These are phyloP conservation scores for Phoebastria nigripes DNA, from an alignment of 2,797 vertebrate species.

Conservation along the genomic window DNA sequence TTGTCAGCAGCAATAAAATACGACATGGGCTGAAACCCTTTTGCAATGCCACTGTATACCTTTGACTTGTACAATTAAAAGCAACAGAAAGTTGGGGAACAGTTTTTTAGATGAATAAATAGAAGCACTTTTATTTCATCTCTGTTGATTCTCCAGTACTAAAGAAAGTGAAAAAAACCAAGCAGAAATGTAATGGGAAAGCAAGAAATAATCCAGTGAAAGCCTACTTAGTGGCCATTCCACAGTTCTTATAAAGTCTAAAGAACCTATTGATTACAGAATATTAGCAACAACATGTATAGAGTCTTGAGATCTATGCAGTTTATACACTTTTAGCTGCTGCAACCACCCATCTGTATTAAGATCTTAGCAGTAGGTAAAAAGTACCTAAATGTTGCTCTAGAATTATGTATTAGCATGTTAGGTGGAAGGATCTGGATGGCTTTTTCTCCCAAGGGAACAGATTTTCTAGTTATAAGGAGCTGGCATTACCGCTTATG, in stretches of 20 bases:
- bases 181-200: background rate
- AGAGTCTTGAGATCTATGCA: background rate
- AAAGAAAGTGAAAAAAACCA: background rate
- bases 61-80: background rate
- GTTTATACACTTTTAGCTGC: background rate
- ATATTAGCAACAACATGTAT: background rate
- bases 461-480: background rate
- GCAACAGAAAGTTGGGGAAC: background rate
- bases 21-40: background rate
- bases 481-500: background rate
- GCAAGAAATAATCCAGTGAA: background rate
- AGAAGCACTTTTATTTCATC: background rate
- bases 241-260: background rate
- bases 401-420: background rate
- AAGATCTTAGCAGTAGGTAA: background rate
- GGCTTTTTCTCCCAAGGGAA: background rate
- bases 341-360: background rate
- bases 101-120: background rate
- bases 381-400: background rate
- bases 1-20: background rate
- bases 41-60: background rate
- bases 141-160: background rate
- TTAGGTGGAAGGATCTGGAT: background rate
- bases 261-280: background rate
- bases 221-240: background rate